These are phyloP conservation scores for Nilaparvata lugens DNA, from an alignment of 1,140 invertebrate genomes.

Conservation along the genomic window DNA sequence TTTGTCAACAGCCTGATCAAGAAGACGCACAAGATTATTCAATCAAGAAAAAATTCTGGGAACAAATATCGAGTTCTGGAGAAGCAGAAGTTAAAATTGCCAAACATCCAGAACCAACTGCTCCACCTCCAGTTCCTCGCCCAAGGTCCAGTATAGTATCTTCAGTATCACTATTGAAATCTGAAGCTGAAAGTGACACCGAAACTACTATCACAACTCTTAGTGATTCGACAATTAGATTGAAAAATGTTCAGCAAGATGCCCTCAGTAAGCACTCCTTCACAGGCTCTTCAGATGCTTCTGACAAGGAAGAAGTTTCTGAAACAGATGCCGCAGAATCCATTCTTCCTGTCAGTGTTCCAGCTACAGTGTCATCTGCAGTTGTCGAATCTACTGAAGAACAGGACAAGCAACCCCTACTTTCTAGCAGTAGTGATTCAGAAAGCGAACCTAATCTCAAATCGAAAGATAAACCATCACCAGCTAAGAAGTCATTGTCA, in stretches of 20 bases:
- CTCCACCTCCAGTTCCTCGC: slow-evolving; percentile 34
- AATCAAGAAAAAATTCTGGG: slow-evolving; percentile 42
- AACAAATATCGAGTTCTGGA: slow-evolving; percentile 29
- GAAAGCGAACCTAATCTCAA: slow-evolving; percentile 31
- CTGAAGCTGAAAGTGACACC: slow-evolving; percentile 21
- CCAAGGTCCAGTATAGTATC: slow-evolving; percentile 31
- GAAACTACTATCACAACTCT: slow-evolving; percentile 20
- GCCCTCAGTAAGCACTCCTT: slow-evolving; percentile 15
- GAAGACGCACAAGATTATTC: slow-evolving; percentile 21
- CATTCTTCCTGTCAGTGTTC: slow-evolving; percentile 16
- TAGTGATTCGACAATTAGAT: slow-evolving; percentile 22
- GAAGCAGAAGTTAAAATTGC: slow-evolving; percentile 5
- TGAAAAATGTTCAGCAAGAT: slow-evolving; percentile 14
- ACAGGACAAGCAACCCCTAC: slow-evolving; percentile 5
- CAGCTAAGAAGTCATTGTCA: not conserved
- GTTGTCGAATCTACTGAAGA: slow-evolving; percentile 21
- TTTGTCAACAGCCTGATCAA: not conserved
- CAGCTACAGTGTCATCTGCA: slow-evolving; percentile 24
- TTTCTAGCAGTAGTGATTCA: slow-evolving; percentile 27
- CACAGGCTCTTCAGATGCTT: slow-evolving; percentile 24
- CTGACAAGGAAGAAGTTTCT: slow-evolving; percentile 24
- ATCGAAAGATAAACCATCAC: slow-evolving; percentile 20
- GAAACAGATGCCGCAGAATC: slow-evolving; percentile 22
- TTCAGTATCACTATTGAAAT: slow-evolving; percentile 14
- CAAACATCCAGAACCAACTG: slow-evolving; percentile 22